phyloP scores from a whole-genome alignment of 2,797 vertebrate species.

The Micrastur ruficollis region DNA sequence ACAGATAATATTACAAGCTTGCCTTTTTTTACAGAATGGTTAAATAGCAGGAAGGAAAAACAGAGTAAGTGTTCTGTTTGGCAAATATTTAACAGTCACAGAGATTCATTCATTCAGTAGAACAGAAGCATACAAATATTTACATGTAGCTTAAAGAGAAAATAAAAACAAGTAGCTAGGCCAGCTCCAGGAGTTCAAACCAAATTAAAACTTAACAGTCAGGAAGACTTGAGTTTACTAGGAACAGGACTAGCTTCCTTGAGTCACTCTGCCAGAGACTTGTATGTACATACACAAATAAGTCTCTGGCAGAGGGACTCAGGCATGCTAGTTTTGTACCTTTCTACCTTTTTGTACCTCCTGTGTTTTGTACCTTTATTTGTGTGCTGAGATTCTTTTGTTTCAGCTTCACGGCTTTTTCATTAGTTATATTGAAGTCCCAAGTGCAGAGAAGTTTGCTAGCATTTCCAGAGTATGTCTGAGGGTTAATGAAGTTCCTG shows the following conservation, averaged over 20 bases:
- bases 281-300: not conserved
- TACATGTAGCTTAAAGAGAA: not conserved
- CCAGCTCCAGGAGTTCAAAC: not conserved
- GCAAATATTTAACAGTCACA: not conserved
- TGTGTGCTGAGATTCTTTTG: slow-evolving; percentile 88
- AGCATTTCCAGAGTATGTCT: slow-evolving; percentile 72
- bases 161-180: not conserved
- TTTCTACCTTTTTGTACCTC: not conserved
- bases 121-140: not conserved
- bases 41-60: not conserved
- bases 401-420: slow-evolving; percentile 84
- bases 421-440: slow-evolving; percentile 90
- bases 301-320: not conserved
- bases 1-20: not conserved
- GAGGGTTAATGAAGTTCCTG: slow-evolving; percentile 79
- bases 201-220: not conserved
- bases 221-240: not conserved
- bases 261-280: not conserved
- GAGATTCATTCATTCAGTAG: not conserved
- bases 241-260: not conserved
- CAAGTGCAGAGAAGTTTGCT: slow-evolving; percentile 90
- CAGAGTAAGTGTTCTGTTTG: not conserved
- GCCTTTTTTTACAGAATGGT: not conserved
- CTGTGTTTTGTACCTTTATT: slow-evolving; percentile 82
- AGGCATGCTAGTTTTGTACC: not conserved